Evolutionary conservation across 2,888 invertebrate species (phyloP), one percentile per base, ranked within the genome.

Genomic region (Caenorhabditis panamensis): DNA sequence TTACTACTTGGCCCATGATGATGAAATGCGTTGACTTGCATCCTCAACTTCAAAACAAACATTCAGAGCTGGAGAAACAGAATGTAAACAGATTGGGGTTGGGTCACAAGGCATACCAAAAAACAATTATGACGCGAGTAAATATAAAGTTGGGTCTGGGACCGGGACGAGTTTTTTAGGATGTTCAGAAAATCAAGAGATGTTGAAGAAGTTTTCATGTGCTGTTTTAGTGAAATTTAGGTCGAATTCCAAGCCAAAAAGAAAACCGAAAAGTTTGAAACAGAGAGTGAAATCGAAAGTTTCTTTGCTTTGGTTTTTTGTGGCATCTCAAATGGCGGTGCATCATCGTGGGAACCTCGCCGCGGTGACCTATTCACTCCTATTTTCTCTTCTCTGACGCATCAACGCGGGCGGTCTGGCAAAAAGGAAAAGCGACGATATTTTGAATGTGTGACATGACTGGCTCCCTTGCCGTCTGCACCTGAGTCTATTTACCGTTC

Each of bases 261-360:
- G n/a, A n/a, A n/a, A n/a, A 36, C 36, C 36, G 36, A 36, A 36
- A 36, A 8, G 6, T 36, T 41, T 16, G 41, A 41, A 41, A 41
- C 41, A 9, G 41, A 41, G 28, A 26, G n/a, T n/a, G 16, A 26
- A 24, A 54, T n/a, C 36, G 16, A 72, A 13, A 56, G 56, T 73
- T 66, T 73, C 73, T 66, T 73, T 64, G 73, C 64, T 58, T 63
- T 28, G 49, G 49, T 51, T 58, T 53, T 51, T 9, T 16, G 28
- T 63, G 63, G 47, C 64, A 49, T 73, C 73, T 73, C 66, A 66
- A 73, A 73, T 59, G 59, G 37, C 49, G 64, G 28, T 73, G 73
- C 73, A 73, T 73, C 73, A 73, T 73, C 73, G 73, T 73, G 66
- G 73, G 73, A 73, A 73, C 73, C 53, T 59, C 56, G 54, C 47